Base-by-base conservation (phyloP, 2,113 vertebrate species). In the Platysteira castanea region DNA sequence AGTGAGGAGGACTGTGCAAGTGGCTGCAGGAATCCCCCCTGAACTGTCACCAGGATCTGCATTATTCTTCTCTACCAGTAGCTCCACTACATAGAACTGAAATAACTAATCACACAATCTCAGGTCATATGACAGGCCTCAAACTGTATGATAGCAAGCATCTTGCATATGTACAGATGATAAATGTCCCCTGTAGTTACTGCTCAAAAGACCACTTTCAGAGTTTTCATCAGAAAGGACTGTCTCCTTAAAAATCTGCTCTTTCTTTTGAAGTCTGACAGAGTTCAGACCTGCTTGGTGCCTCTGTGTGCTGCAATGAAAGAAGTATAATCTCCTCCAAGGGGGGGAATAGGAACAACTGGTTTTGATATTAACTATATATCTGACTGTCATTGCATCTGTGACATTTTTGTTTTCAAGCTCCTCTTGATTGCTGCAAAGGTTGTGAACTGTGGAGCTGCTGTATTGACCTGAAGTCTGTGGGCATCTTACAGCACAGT, bases 71-170 rank as follows among this genome's bases (percentile, higher is more conserved):
- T 70, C 54, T 70, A 70, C 52, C 27, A 37, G 86, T 70, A 86
- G 46, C 39, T 92, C 52, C 46, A 59, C 35, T 63, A 42, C 53
- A 89, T 8, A 83, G 59, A 65, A 63, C 7, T 54, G 52, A 96
- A 87, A 84, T 93, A 95, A 81, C 64, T 93, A 77, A 93, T 77
- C 71, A 89, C 39, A 85, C 47, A 42, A 22, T 76, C 59, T 86
- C 54, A 61, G 70, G 49, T 85, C 75, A 81, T 65, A 90, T 37
- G 15, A 26, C 47, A 78, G 67, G 59, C 63, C 33, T 81, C 59
- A 76, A 69, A 35, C 26, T 88, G 33, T 70, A 30, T 31, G 54
- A 92, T 16, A 84, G 19, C 69, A 84, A 84, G 68, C 41, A 74
- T 60, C 50, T 70, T 84, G 71, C 54, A 50, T 67, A 70, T 47